phyloP scores from a whole-genome alignment of 2,113 vertebrate genomes.

The Tragulus kanchil region DNA sequence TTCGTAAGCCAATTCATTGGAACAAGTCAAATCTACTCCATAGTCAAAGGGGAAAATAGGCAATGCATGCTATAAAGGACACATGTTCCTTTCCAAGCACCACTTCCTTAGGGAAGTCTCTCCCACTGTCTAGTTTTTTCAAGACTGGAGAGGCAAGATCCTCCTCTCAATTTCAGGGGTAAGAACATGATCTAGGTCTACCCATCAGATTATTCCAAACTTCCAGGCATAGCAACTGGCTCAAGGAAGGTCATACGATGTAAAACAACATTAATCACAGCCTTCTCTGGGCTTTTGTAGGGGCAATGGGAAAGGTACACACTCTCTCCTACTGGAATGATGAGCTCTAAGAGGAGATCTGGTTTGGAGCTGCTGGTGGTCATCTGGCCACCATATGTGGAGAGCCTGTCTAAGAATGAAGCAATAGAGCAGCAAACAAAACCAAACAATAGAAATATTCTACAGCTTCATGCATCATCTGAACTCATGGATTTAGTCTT shows the following conservation, averaged over 20 bases:
- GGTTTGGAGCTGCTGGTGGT: not conserved
- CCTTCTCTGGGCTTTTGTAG: not conserved
- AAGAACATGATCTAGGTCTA: not conserved
- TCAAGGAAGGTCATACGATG: constrained; percentile 5
- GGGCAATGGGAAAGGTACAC: not conserved
- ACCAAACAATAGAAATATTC: not conserved
- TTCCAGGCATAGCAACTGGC: not conserved
- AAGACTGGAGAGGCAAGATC: constrained; percentile 6
- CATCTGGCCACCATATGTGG: not conserved
- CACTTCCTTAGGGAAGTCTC: not conserved
- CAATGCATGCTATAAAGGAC: not conserved
- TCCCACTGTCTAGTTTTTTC: constrained; percentile 12
- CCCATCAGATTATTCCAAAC: not conserved
- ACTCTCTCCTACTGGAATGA: not conserved
- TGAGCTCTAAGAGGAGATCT: not conserved
- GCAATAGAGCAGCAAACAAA: constrained; percentile 34
- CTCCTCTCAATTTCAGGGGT: not conserved
- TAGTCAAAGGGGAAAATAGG: not conserved
- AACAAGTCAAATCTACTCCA: not conserved
- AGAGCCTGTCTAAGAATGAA: not conserved
- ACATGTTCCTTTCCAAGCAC: not conserved
- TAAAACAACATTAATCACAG: not conserved
- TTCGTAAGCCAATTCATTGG: constrained; percentile 56
- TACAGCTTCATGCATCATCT: not conserved
- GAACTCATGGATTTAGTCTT: constrained; percentile 15